Percentiles rank a stretch among this genome's conserved stretches.
phyloP scores from a whole-genome alignment of 2,113 vertebrate species.

The Apus apus region DNA sequence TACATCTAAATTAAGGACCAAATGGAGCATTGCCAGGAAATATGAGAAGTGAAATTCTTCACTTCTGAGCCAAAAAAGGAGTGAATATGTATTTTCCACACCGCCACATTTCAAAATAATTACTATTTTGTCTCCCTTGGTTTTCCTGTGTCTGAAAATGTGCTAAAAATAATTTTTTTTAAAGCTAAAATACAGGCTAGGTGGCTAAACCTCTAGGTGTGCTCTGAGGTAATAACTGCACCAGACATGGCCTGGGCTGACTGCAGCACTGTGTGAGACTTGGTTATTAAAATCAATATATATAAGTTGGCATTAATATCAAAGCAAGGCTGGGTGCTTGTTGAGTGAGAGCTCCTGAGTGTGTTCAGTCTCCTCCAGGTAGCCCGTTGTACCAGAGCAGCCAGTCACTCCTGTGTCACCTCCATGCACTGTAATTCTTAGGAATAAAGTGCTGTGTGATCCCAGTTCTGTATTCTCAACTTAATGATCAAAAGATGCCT shows the following conservation, averaged over 20 bases:
- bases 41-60: not conserved
- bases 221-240: too few species aligned
- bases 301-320: not conserved
- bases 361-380: not conserved
- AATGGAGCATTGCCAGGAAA: slow-evolving; percentile 38
- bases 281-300: not conserved
- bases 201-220: not conserved
- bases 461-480: not conserved
- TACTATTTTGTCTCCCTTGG: not conserved
- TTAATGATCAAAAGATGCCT: not conserved
- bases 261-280: not conserved
- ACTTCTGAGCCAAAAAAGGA: slow-evolving; percentile 11
- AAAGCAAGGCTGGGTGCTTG: not conserved
- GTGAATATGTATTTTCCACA: not conserved
- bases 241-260: not conserved
- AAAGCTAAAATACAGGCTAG: not conserved
- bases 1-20: slow-evolving; percentile 58
- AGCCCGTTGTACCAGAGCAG: not conserved
- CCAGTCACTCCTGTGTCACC: not conserved
- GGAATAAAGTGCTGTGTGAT: not conserved
- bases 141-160: not conserved
- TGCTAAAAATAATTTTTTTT: not conserved
- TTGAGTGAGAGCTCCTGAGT: not conserved
- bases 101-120: not conserved
- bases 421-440: not conserved